Conservation (phyloP, 2,797 vertebrate genomes). For the Micropoecilia bifurca region DNA sequence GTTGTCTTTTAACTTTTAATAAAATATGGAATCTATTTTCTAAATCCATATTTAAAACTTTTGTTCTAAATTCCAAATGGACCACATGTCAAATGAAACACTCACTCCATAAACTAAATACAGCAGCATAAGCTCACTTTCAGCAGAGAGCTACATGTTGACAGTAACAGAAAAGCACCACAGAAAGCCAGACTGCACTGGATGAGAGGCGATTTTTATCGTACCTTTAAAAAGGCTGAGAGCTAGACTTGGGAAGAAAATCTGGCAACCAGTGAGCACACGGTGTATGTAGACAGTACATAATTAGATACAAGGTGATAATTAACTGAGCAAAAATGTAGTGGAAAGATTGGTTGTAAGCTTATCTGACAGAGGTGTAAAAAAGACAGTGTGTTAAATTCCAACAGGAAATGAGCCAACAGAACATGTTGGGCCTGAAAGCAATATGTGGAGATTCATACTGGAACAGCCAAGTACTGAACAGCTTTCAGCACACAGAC, state of each 20-base stretch:
- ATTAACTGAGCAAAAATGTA: background rate
- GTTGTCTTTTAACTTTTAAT: background rate
- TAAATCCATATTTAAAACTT: background rate
- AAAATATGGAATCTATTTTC: background rate
- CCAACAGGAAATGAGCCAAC: background rate
- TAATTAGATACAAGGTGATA: conserved; percentile 5
- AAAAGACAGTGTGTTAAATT: background rate
- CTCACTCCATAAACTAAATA: background rate
- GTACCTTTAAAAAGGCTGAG: background rate
- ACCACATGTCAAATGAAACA: background rate
- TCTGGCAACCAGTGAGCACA: background rate
- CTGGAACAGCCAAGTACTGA: background rate
- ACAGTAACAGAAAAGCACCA: background rate
- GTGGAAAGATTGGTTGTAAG: background rate
- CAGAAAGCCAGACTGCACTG: too few relatives aligned
- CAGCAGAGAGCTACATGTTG: background rate
- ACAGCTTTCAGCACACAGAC: conserved; percentile 41
- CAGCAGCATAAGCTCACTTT: background rate
- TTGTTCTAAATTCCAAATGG: background rate
- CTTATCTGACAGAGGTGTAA: background rate
- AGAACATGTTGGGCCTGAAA: background rate
- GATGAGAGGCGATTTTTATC: background rate
- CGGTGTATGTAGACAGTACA: background rate
- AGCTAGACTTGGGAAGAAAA: background rate
- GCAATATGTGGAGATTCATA: background rate